Percentiles rank a stretch among this genome's conserved stretches.
phyloP scores from a whole-genome alignment of 2,888 invertebrate genomes.

The Callosobruchus maculatus region DNA sequence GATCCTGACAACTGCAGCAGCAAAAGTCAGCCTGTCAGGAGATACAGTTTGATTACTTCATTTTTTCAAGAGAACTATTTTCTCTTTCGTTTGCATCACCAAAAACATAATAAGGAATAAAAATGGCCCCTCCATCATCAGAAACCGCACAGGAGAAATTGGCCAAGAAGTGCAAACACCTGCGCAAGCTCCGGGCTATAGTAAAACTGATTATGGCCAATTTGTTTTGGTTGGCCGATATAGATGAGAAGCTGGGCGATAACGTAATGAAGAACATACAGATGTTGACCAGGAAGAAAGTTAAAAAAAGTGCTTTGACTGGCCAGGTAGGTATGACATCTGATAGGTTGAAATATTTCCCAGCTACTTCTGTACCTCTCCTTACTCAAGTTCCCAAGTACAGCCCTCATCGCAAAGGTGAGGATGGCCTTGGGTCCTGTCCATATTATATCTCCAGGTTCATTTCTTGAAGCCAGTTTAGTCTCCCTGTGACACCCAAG shows the following conservation, averaged over 20 bases:
- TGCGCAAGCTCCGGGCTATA: conserved; percentile 55
- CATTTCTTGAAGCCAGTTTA: too few species aligned
- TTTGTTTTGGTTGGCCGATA: conserved; percentile 56
- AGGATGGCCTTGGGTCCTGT: too few species aligned
- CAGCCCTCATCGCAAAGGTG: too few species aligned
- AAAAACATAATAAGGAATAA: too few species aligned
- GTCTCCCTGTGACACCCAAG: too few species aligned
- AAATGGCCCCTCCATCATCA: not conserved
- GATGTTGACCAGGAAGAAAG: conserved; percentile 34
- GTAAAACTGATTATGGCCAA: conserved; percentile 58
- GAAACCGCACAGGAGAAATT: conserved; percentile 22
- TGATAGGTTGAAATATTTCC: not conserved
- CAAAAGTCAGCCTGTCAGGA: too few species aligned
- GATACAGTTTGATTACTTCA: too few species aligned
- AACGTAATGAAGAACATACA: conserved; percentile 57
- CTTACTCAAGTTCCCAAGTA: too few species aligned
- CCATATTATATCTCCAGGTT: too few species aligned
- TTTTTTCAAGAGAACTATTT: too few species aligned
- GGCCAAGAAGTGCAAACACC: conserved; percentile 42
- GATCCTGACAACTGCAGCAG: too few species aligned
- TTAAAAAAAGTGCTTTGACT: conserved; percentile 30
- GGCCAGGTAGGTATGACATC: conserved; percentile 15
- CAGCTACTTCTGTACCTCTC: conserved; percentile 1
- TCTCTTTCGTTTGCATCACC: too few species aligned
- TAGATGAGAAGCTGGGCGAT: conserved; percentile 46